These are phyloP conservation scores for Mustela erminea DNA, from an alignment of 2,797 vertebrate genomes.

Conservation along the genomic window DNA sequence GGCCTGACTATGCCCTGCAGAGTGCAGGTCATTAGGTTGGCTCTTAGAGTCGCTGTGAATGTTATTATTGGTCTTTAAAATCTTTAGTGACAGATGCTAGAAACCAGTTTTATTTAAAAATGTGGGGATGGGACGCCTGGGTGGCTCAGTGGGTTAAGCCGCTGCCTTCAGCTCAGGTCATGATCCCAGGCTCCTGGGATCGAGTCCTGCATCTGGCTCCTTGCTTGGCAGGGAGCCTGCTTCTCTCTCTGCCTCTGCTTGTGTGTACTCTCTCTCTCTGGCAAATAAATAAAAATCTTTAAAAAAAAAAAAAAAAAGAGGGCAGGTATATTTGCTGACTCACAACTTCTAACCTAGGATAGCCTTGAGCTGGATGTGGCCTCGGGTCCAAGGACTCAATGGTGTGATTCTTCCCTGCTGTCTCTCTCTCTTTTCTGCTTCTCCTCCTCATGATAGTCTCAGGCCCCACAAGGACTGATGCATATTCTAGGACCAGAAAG, in stretches of 20 bases:
- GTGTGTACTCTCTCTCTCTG: too few species aligned
- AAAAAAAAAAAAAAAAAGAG: too few species aligned
- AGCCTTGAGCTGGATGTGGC: neutral
- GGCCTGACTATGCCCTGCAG: neutral
- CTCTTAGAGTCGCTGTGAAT: neutral
- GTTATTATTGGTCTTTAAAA: neutral
- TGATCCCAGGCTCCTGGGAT: too few species aligned
- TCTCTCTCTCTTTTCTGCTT: neutral
- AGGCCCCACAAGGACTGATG: neutral
- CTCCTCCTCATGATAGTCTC: neutral
- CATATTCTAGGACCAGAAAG: neutral
- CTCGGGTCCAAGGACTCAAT: too few species aligned
- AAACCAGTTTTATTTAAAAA: neutral
- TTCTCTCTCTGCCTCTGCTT: too few species aligned
- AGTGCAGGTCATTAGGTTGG: neutral
- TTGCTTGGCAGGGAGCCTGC: too few species aligned
- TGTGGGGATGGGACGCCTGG: too few species aligned
- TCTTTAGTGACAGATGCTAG: neutral
- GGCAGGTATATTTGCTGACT: neutral
- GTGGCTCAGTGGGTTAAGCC: too few species aligned
- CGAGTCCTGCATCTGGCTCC: too few species aligned
- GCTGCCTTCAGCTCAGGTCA: too few species aligned
- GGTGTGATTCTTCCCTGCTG: accelerated
- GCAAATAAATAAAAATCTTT: too few species aligned
- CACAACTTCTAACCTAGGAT: neutral